Evolutionary conservation across 2,113 vertebrate species (phyloP), one percentile per base, ranked within the genome.

Genomic region (Xiphorhynchus elegans): DNA sequence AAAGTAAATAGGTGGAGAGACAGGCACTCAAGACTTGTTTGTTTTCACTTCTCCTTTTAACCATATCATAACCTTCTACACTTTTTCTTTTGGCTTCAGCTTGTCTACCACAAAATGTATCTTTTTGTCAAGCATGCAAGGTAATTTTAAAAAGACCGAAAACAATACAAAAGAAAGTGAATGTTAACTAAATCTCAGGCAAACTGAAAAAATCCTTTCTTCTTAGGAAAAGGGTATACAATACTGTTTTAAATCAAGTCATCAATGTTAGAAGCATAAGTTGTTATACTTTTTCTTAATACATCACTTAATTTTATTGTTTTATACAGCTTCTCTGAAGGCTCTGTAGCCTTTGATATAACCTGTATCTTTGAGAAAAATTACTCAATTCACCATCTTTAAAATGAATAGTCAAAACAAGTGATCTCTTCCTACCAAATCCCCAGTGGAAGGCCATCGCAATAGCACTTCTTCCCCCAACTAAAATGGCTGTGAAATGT

Each of bases 1-100:
- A 93, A 84, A 86, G 94, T 53, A 96, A 95, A 94, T 42, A 88
- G 53, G 66, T 11, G 63, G 68, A 58, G 5, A 95, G 66, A 33
- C 10, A 42, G 68, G 59, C 70, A 76, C 13, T 64, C 55, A 55
- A 67, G 33, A 80, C n/a, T 50, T 23, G 23, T 83, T 84, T 89
- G 83, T 35, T 90, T 53, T 91, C 26, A 46, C 50, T 84, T 81
- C 28, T 49, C 56, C 39, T 56, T 92, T 93, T 96, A 95, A 91
- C 78, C 53, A 64, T 78, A 46, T 89, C 18, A 79, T 62, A 87
- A 83, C 72, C 42, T 83, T 68, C n/a, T 79, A 26, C 19, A 68
- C 24, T 62, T 87, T 68, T 89, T 31, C n/a, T 84, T 95, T 76
- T 35, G 49, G 49, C 70, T 91, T 81, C 58, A 72, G 29, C 21